Base-by-base conservation (phyloP, 2,888 invertebrate species). In the Stratiomys singularior region DNA sequence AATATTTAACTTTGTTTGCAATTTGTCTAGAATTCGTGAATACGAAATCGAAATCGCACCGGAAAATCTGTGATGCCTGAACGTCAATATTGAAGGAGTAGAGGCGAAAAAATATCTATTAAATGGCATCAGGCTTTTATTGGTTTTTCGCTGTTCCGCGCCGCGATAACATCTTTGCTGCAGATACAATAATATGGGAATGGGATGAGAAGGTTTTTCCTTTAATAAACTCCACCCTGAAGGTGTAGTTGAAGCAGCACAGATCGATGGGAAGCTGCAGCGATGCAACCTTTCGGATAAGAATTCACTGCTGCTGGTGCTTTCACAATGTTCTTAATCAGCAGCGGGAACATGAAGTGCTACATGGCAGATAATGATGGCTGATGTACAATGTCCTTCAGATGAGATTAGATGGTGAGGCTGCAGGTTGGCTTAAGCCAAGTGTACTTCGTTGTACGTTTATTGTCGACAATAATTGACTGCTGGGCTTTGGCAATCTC, bases 1-100 rank as follows among this genome's bases (percentile, higher is more conserved):
- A 66, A 66, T 66, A 66, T 37, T 66, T 37, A 66, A 37, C 30
- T 66, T 28, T 15, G 25, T 28, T 21, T 30, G 66, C 66, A 37
- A 66, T 66, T 66, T 66, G 66, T 66, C 66, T 66, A 66, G 66
- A 66, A 66, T 66, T 66, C 66, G 66, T 66, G 66, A 66, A 66
- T 66, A 37, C 37, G 21, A 25, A 64, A 64, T 18, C 18, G 37
- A 18, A 66, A 66, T 66, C 66, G 27, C 2, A 4, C 13, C 18
- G 9, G 25, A 3, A 25, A 60, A 60, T 60, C 58, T 21, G 2
- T 13, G 58, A 25, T 21, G 23, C 25, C 13, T 25, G 2, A 60
- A 60, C 58, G 58, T 25, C 23, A 60, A 60, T 60, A 60, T 60
- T 60, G 25, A 25, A 21, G 25, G 23, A 60, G 58, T 23, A 13